Evolutionary conservation across 1,140 invertebrate species (phyloP).

Genomic region (Pseudobourletiella spinata): DNA sequence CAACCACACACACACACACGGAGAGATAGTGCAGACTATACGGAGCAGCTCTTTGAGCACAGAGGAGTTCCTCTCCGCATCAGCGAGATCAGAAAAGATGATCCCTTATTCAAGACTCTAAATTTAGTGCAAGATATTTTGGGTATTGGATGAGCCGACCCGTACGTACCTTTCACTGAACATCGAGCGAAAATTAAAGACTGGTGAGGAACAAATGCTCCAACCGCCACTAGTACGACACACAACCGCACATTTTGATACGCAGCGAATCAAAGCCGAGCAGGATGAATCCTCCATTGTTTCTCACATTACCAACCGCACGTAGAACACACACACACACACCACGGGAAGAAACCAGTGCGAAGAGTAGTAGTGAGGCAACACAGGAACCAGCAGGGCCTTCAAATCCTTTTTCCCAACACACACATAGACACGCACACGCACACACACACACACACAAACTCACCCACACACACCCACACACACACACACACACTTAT

Average conservation of each 20-base stretch:
- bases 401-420: too few relatives aligned
- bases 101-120: slow-evolving; percentile 25
- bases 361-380: too few relatives aligned
- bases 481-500: too few relatives aligned
- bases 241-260: background rate
- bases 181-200: slow-evolving; percentile 15
- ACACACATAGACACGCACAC: too few relatives aligned
- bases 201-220: slow-evolving; percentile 17
- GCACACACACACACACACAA: too few relatives aligned
- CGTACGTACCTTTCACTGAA: slow-evolving; percentile 15
- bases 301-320: background rate
- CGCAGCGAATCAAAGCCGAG: background rate
- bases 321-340: too few relatives aligned
- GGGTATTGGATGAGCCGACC: slow-evolving; percentile 13
- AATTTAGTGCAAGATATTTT: slow-evolving; percentile 33
- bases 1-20: too few relatives aligned
- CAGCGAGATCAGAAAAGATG: slow-evolving; percentile 7
- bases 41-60: too few relatives aligned
- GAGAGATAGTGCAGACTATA: too few relatives aligned
- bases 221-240: background rate
- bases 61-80: slow-evolving; percentile 11
- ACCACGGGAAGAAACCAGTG: too few relatives aligned
- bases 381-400: too few relatives aligned
- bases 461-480: too few relatives aligned
- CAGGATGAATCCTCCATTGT: background rate